These are phyloP conservation scores for Zoanthus sociatus DNA, from an alignment of 92 coral and sea anemone species.

Conservation along the genomic window DNA sequence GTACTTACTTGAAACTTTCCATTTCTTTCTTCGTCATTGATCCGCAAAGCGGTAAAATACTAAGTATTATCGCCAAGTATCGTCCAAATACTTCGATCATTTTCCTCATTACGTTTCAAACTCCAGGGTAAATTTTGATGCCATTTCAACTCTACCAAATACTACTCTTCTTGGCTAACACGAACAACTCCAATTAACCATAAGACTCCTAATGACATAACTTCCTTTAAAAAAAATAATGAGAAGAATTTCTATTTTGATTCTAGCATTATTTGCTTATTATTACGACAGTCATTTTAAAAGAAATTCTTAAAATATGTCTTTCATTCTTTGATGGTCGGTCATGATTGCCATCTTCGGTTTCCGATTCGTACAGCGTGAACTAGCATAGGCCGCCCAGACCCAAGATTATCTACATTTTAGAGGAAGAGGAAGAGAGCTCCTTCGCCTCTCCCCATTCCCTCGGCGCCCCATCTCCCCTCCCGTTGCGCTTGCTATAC, in stretches of 20 bases:
- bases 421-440: too few relatives aligned
- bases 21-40: constrained; percentile 81
- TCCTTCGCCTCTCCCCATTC: too few relatives aligned
- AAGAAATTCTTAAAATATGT: not conserved
- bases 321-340: not conserved
- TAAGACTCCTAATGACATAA: too few relatives aligned
- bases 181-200: too few relatives aligned
- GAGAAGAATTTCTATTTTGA: too few relatives aligned
- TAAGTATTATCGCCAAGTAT: constrained; percentile 46
- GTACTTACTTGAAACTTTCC: constrained; percentile 66
- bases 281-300: too few relatives aligned
- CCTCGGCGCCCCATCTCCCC: too few relatives aligned
- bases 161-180: not conserved
- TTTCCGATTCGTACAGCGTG: not conserved
- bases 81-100: constrained; percentile 39
- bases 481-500: too few relatives aligned
- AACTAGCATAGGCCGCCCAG: not conserved
- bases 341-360: not conserved
- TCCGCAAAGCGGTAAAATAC: constrained; percentile 55
- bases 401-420: too few relatives aligned
- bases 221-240: not conserved
- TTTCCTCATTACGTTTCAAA: constrained; percentile 22
- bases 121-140: not conserved
- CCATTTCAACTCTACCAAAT: constrained; percentile 1
- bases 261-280: too few relatives aligned